Percentiles rank a stretch among this genome's conserved stretches.
These are phyloP conservation scores for Amphimallon solstitiale DNA, from an alignment of 2,888 invertebrate genomes.

Conservation along the genomic window DNA sequence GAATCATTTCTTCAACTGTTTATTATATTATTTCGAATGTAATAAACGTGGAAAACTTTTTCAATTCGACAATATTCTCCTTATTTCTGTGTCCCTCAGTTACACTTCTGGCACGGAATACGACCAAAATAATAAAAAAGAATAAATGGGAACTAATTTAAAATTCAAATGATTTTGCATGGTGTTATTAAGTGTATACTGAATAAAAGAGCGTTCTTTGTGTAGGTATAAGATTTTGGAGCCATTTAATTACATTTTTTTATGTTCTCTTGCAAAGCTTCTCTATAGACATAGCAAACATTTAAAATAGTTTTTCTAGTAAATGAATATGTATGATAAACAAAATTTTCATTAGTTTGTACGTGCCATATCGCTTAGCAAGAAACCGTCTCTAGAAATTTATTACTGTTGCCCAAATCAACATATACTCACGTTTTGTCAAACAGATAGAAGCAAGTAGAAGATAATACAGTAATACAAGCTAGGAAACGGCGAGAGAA, in stretches of 20 bases:
- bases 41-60: conserved; percentile 50
- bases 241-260: conserved; percentile 12
- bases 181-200: conserved; percentile 34
- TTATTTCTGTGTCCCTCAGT: conserved; percentile 27
- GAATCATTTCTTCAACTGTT: conserved; percentile 42
- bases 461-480: too few species aligned
- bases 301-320: not conserved
- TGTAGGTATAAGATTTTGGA: conserved; percentile 1
- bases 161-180: conserved; percentile 50
- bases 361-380: too few species aligned
- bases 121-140: conserved; percentile 43
- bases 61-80: conserved; percentile 49
- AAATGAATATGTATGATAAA: not conserved
- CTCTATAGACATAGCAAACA: not conserved
- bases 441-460: too few species aligned
- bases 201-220: conserved; percentile 1
- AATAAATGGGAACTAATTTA: conserved; percentile 47
- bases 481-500: too few species aligned
- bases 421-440: too few species aligned
- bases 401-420: too few species aligned
- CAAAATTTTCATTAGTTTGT: too few species aligned
- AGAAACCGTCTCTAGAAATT: too few species aligned
- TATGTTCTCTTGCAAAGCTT: conserved; percentile 12
- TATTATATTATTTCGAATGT: conserved; percentile 49
- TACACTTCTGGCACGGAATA: conserved; percentile 33